These are phyloP conservation scores for Glandiceps talaboti DNA, from an alignment of 53 echinoderm and acorn worm genomes.

Conservation along the genomic window DNA sequence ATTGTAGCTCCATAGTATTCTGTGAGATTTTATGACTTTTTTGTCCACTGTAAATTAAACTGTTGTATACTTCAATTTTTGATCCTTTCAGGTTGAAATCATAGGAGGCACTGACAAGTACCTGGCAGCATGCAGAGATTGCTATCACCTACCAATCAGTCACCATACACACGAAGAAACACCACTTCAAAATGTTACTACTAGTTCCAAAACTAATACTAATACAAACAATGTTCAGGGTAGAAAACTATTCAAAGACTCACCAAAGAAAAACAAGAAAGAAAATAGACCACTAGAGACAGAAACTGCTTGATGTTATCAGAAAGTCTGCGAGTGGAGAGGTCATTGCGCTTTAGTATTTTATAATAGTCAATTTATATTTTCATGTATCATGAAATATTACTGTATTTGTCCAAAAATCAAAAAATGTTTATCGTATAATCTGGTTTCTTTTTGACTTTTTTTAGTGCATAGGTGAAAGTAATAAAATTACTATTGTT, in stretches of 20 bases:
- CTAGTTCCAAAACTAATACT: conserved; percentile 25
- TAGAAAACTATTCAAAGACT: not conserved
- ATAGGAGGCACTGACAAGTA: conserved; percentile 98
- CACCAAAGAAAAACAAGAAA: not conserved
- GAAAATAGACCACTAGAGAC: not conserved
- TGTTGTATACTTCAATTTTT: too few species aligned
- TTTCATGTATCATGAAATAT: too few species aligned
- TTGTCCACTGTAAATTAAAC: too few species aligned
- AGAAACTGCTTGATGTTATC: not conserved
- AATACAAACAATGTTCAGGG: conserved; percentile 20
- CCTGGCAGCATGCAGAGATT: conserved; percentile 94
- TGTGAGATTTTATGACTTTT: too few species aligned
- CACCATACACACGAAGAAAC: not conserved
- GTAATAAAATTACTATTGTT: too few species aligned
- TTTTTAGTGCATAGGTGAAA: too few species aligned
- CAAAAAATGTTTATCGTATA: too few species aligned
- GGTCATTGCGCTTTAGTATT: not conserved
- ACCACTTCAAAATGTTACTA: not conserved
- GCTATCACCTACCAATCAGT: conserved; percentile 27
- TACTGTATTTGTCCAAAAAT: too few species aligned
- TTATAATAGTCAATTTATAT: not conserved
- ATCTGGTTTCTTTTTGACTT: too few species aligned
- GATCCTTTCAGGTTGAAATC: conserved; percentile 69
- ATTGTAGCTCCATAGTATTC: too few species aligned
- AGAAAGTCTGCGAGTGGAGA: too few species aligned